Conservation (phyloP, 2,888 invertebrate species). For the Scaeva pyrastri region DNA sequence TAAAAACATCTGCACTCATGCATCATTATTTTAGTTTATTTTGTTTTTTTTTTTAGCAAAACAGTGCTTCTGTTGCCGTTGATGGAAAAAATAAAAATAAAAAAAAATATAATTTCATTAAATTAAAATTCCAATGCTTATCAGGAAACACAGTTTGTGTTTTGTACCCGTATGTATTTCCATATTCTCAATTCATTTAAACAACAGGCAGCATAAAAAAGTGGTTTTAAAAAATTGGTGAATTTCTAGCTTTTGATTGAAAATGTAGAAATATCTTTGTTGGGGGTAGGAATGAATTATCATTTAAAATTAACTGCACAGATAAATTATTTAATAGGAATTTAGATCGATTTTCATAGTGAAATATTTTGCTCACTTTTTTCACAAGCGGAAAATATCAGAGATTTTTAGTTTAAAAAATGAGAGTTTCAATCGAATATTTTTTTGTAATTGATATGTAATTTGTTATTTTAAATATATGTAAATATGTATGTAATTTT, state of each 20-base stretch:
- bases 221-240: neutral
- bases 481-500: no score
- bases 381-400: no score
- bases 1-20: slow-evolving; percentile 56
- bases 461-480: no score
- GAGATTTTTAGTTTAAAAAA: no score
- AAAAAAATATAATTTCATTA: slow-evolving; percentile 1
- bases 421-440: no score
- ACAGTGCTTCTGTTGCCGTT: neutral
- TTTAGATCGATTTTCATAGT: no score
- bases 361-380: no score
- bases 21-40: slow-evolving; percentile 53
- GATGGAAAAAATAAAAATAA: neutral
- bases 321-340: neutral
- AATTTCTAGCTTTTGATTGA: neutral
- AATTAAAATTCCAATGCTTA: slow-evolving; percentile 53
- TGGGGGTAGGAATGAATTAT: neutral
- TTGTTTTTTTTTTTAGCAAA: slow-evolving; percentile 14
- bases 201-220: neutral
- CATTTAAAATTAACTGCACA: neutral
- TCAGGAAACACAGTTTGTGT: neutral
- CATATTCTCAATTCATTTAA: slow-evolving; percentile 27
- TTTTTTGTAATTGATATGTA: no score
- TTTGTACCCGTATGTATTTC: no score
- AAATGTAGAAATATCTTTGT: neutral